Evolutionary conservation across 1,140 invertebrate genomes (phyloP).

Genomic region (Tetragnatha versicolor): DNA sequence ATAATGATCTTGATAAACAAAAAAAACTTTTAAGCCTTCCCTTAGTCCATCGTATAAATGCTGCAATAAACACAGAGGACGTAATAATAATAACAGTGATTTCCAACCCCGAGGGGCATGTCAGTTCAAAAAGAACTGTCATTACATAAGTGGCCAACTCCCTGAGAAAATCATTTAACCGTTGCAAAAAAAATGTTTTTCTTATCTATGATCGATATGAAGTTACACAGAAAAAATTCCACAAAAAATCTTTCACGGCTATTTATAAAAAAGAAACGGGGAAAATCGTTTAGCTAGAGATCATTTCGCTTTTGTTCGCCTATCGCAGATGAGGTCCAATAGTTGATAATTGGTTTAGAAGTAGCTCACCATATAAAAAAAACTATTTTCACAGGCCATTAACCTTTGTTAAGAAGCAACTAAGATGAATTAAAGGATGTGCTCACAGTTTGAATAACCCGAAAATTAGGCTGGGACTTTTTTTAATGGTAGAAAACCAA

Average conservation of each 20-base stretch:
- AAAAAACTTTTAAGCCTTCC: no score
- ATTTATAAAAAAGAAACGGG: not conserved
- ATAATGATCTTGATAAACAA: no score
- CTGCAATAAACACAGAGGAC: no score
- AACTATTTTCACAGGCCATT: constrained; percentile 27
- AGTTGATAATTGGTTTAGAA: constrained; percentile 33
- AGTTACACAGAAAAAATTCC: not conserved
- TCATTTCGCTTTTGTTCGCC: constrained; percentile 5
- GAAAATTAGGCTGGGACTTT: not conserved
- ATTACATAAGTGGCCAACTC: no score
- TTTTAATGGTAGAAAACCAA: not conserved
- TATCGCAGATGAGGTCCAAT: not conserved
- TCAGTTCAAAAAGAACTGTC: no score
- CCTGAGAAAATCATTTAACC: no score
- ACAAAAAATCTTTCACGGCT: no score
- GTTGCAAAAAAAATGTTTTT: not conserved
- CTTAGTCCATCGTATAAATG: no score
- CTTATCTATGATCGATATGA: not conserved
- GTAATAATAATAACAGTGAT: no score
- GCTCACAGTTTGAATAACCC: constrained; percentile 7
- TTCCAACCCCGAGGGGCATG: no score
- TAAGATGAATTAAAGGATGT: constrained; percentile 25
- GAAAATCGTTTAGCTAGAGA: constrained; percentile 7
- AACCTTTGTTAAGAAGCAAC: constrained; percentile 29
- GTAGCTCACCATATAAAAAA: not conserved